Evolutionary conservation across 2,888 invertebrate genomes (phyloP).

Genomic region (Cacoxenus indagator): DNA sequence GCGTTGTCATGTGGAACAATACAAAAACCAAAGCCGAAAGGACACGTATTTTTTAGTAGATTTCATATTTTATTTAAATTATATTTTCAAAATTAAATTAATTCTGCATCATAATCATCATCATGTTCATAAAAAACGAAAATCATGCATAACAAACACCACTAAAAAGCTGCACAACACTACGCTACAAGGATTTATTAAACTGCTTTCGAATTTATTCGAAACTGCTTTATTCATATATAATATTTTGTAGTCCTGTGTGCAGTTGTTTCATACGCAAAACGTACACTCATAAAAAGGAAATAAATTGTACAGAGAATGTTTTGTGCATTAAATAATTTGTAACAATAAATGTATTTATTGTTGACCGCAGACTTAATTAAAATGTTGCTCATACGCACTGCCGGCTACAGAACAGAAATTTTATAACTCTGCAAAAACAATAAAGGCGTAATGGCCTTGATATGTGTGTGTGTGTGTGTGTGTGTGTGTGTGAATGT

Average conservation of each 20-base stretch:
- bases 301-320: background rate
- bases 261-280: no score
- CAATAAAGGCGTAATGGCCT: background rate
- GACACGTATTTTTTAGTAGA: no score
- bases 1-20: background rate
- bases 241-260: no score
- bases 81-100: no score
- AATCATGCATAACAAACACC: no score
- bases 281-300: background rate
- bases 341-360: constrained; percentile 3
- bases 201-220: no score
- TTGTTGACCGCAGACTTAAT: constrained; percentile 16
- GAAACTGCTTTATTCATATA: no score
- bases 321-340: constrained; percentile 2
- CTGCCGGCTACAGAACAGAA: background rate
- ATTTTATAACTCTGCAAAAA: background rate
- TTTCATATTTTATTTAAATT: no score
- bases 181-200: no score
- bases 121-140: no score
- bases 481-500: background rate
- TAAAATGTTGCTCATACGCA: constrained; percentile 16
- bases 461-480: background rate
- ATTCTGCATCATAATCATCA: no score
- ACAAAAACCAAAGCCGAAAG: background rate
- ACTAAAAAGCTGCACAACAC: no score